Base-by-base conservation (phyloP, 2,113 vertebrate genomes). In the Prochilodus magdalenae region DNA sequence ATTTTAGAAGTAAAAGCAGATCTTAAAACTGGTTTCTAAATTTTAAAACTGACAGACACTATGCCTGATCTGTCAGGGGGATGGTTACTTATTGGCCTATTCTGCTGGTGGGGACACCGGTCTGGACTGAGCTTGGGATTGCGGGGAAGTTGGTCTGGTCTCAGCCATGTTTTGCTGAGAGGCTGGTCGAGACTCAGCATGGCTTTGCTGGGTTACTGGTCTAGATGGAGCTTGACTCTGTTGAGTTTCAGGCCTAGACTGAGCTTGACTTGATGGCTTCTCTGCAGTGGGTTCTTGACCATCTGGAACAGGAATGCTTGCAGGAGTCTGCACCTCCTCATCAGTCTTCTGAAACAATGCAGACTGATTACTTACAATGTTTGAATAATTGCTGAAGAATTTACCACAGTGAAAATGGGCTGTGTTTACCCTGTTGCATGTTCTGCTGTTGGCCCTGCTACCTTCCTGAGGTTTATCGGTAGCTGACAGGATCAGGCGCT, bases 211-310 rank as follows among this genome's bases (percentile, higher is more conserved):
- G 57, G 51, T 75, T n/a, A 26, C 75, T 40, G 76, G 76, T 84
- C 82, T 84, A 40, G 82, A 74, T 4, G 4, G 6, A 57, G 70
- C 20, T n/a, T 79, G 82, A 29, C 70, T 67, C 67, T 67, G 66
- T 24, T 67, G 79, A 69, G 74, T 60, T 59, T 29, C 75, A n/a
- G 75, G 47, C 82, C 65, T 65, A 51, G 49, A 82, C 4, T 55
- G 26, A 22, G 6, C 36, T 72, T 78, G 83, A 77, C 26, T 80
- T 14, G 51, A 24, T 5, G 69, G 63, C 60, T 36, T 73, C n/a
- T 47, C 15, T 20, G 24, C 33, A 44, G 26, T 65, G 59, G 65
- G 27, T 44, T 79, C 69, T 49, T 29, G n/a, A 51, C 27, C 16
- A 14, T 57, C 27, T 72, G 27, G 63, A 29, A 12, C 55, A 70